phyloP scores from a whole-genome alignment of 2,888 invertebrate genomes.

The Drosophila villosipedis region DNA sequence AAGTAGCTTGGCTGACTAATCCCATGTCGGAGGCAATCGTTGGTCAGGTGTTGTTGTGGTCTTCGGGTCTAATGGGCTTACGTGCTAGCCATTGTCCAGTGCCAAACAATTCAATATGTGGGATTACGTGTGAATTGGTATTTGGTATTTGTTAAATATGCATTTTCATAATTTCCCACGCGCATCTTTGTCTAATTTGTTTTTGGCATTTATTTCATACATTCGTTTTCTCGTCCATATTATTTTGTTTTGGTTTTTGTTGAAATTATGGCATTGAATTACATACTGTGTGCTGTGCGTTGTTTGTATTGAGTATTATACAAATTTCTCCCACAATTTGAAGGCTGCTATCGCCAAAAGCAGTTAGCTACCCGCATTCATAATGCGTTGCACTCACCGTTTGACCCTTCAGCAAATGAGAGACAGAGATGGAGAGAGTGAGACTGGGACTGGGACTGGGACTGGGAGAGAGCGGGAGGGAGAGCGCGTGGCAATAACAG shows the following conservation, averaged over 20 bases:
- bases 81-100: constrained; percentile 27
- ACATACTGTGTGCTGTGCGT: constrained; percentile 30
- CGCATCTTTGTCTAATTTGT: constrained; percentile 40
- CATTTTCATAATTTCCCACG: constrained; percentile 69
- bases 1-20: constrained; percentile 52
- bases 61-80: constrained; percentile 51
- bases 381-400: constrained; percentile 44
- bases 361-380: constrained; percentile 52
- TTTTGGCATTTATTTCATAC: constrained; percentile 32
- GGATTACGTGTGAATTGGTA: constrained; percentile 45
- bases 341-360: constrained; percentile 35
- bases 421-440: not conserved
- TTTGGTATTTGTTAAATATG: constrained; percentile 29
- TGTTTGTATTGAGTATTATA: constrained; percentile 10
- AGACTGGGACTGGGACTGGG: constrained; percentile 1
- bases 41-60: constrained; percentile 45
- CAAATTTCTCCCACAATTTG: constrained; percentile 65
- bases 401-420: not conserved
- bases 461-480: not conserved
- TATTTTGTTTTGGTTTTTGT: constrained; percentile 52
- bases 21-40: constrained; percentile 51
- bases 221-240: constrained; percentile 50
- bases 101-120: constrained; percentile 5
- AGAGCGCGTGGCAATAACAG: constrained; percentile 39
- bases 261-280: constrained; percentile 70